Conservation (phyloP, 2,113 vertebrate genomes). For the Paratilapia polleni region DNA sequence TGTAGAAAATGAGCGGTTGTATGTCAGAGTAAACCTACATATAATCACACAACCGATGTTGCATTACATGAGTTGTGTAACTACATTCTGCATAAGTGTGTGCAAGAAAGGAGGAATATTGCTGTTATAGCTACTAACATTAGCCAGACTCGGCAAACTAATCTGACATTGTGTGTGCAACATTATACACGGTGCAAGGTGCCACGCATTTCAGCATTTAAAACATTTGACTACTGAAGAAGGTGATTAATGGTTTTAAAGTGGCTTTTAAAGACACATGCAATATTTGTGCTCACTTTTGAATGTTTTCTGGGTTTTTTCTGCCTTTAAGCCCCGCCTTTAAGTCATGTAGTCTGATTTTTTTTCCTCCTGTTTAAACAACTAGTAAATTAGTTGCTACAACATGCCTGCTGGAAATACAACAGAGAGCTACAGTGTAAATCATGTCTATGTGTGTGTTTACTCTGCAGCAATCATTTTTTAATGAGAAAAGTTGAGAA, state of each 20-base stretch:
- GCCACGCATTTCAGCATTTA: neutral
- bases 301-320: neutral
- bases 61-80: neutral
- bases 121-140: fast-evolving
- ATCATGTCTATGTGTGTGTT: neutral
- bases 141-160: neutral
- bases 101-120: neutral
- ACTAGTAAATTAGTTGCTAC: neutral
- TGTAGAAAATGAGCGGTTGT: neutral
- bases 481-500: neutral
- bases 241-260: neutral
- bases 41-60: neutral
- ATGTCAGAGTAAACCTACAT: neutral
- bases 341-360: fast-evolving
- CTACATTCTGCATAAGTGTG: neutral
- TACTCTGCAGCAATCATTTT: neutral
- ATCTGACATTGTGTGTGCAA: too few relatives aligned
- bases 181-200: neutral
- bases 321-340: too few relatives aligned
- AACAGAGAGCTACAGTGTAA: neutral
- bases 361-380: neutral
- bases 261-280: neutral
- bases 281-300: neutral
- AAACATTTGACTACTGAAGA: neutral
- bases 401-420: neutral